Evolutionary conservation across 2,797 vertebrate species (phyloP).

Genomic region (Macrochelys suwanniensis): DNA sequence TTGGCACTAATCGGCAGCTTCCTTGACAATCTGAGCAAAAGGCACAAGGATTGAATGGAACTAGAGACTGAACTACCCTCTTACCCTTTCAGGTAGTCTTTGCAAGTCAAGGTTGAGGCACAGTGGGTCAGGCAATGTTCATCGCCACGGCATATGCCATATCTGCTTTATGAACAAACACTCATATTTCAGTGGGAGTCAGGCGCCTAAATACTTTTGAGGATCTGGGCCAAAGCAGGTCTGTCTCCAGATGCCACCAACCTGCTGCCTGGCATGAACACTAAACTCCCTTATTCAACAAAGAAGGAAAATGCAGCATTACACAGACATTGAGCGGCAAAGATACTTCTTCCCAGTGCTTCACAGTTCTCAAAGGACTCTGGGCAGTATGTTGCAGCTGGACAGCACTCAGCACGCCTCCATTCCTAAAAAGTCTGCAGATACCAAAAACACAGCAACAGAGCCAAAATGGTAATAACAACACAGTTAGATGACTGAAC

Average conservation of each 20-base stretch:
- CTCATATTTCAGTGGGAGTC: background rate
- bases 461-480: constrained; percentile 48
- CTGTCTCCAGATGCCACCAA: background rate
- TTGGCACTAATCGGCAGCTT: background rate
- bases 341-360: background rate
- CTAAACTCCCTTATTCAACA: background rate
- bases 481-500: constrained; percentile 59
- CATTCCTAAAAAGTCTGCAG: constrained; percentile 64
- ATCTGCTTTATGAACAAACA: background rate
- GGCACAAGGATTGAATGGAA: background rate
- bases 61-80: background rate
- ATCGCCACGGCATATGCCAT: background rate
- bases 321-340: background rate
- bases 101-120: background rate
- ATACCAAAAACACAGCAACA: constrained; percentile 42
- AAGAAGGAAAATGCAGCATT: background rate
- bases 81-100: background rate
- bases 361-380: background rate
- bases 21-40: background rate
- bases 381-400: constrained; percentile 33
- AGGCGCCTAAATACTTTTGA: background rate
- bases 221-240: background rate
- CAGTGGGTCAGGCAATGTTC: background rate
- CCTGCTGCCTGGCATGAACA: background rate
- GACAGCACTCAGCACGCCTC: constrained; percentile 29